phyloP scores from a whole-genome alignment of 2,113 vertebrate genomes.

The Labeo catla region DNA sequence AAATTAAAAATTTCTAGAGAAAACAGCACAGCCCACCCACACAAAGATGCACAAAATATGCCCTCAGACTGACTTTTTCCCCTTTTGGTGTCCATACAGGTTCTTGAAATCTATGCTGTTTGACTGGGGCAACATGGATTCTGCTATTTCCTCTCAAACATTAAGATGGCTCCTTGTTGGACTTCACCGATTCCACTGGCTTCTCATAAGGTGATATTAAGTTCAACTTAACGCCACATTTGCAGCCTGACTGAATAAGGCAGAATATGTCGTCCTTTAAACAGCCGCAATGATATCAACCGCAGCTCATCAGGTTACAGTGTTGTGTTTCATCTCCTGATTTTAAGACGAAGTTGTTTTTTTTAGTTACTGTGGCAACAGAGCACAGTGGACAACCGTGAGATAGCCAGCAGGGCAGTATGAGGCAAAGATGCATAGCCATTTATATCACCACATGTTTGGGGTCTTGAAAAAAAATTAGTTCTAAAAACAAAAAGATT shows the following conservation, averaged over 20 bases:
- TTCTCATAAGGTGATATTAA: neutral
- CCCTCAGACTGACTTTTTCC: neutral
- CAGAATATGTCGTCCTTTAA: neutral
- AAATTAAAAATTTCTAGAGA: conserved; percentile 40
- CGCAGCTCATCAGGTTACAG: conserved; percentile 16
- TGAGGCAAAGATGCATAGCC: neutral
- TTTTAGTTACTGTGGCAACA: conserved; percentile 40
- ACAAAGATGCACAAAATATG: conserved; percentile 18
- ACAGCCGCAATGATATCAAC: conserved; percentile 24
- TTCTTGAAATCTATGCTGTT: conserved; percentile 13
- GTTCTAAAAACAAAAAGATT: conserved; percentile 41
- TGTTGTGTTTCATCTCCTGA: conserved; percentile 19
- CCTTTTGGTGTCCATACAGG: neutral
- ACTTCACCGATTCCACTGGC: neutral
- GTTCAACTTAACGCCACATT: conserved; percentile 14
- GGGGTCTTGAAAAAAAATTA: neutral
- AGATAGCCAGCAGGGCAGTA: neutral
- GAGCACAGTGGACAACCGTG: conserved; percentile 29
- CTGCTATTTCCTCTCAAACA: conserved; percentile 3
- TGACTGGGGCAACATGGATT: neutral
- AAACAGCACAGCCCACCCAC: neutral
- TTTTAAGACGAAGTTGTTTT: conserved; percentile 39
- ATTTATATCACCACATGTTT: conserved; percentile 27
- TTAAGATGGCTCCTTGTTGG: neutral
- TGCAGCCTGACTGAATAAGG: conserved; percentile 7